These are phyloP conservation scores for Dendrocopos noguchii DNA, from an alignment of 2,113 vertebrate genomes.

Conservation along the genomic window DNA sequence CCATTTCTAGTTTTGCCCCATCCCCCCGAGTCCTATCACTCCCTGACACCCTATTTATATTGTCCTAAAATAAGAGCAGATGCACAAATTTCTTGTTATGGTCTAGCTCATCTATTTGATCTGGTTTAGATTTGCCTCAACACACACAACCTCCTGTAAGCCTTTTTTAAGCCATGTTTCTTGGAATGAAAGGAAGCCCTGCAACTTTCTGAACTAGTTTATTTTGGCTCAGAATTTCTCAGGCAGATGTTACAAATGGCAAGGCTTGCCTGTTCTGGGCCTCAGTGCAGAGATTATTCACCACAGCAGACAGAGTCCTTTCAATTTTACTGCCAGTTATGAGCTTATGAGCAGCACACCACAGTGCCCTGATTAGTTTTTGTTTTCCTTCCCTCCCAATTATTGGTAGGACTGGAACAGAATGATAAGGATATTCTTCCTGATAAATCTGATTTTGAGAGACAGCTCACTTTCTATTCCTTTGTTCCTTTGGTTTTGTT, in stretches of 20 bases:
- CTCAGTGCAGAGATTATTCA: conserved; percentile 77
- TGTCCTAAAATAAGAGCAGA: not conserved
- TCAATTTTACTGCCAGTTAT: conserved; percentile 75
- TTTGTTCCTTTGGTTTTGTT: conserved; percentile 46
- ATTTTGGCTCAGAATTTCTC: conserved; percentile 71
- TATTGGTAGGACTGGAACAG: conserved; percentile 57
- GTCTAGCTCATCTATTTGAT: not conserved
- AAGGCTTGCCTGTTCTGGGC: conserved; percentile 62
- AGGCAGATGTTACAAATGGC: conserved; percentile 77
- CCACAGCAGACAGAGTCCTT: conserved; percentile 60
- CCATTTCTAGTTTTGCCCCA: no score
- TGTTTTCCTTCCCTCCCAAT: conserved; percentile 68
- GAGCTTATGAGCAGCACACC: conserved; percentile 65
- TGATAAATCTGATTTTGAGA: conserved; percentile 54
- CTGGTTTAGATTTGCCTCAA: conserved; percentile 5
- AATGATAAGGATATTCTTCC: conserved; percentile 68
- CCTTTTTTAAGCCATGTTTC: conserved; percentile 32
- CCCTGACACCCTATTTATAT: not conserved
- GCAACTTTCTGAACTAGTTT: conserved; percentile 73
- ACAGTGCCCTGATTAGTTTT: conserved; percentile 68
- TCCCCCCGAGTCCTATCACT: no score
- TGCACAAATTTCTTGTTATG: not conserved
- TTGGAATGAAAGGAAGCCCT: conserved; percentile 24
- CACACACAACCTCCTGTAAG: not conserved
- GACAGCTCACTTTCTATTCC: conserved; percentile 8